Conservation (phyloP, 2,797 vertebrate genomes). For the Notoglanidium macrostoma region DNA sequence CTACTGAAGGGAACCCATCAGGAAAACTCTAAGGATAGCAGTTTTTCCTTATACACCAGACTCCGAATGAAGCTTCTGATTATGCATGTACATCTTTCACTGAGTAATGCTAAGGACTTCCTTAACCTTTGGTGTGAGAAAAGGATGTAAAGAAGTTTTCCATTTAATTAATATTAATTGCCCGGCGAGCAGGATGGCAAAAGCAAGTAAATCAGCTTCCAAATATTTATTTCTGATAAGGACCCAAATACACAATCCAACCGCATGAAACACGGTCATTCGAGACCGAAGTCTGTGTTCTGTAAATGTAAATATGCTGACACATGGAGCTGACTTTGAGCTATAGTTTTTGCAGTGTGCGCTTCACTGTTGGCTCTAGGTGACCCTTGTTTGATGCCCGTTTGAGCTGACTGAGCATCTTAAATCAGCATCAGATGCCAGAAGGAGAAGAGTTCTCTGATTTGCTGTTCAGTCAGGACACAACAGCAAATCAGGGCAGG, state of each 20-base stretch:
- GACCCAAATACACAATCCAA: neutral
- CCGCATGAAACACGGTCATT: neutral
- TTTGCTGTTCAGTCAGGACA: conserved; percentile 8
- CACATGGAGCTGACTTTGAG: neutral
- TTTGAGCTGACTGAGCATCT: neutral
- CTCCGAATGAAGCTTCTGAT: neutral
- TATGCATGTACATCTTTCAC: neutral
- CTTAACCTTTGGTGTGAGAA: neutral
- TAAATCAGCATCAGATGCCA: neutral
- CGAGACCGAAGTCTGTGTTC: neutral
- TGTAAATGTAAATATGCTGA: neutral
- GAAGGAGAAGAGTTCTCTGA: neutral
- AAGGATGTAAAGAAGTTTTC: neutral
- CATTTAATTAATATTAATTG: neutral
- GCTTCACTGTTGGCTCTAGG: neutral
- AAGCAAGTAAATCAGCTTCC: neutral
- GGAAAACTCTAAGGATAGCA: neutral
- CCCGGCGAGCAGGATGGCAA: neutral
- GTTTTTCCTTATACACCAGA: neutral
- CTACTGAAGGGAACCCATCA: no score
- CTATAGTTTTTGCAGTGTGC: neutral
- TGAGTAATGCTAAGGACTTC: neutral
- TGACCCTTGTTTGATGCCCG: neutral
- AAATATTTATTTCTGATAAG: neutral
- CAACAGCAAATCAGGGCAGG: neutral